These are phyloP conservation scores for Megalops atlanticus DNA, from an alignment of 2,113 vertebrate species.

Conservation along the genomic window DNA sequence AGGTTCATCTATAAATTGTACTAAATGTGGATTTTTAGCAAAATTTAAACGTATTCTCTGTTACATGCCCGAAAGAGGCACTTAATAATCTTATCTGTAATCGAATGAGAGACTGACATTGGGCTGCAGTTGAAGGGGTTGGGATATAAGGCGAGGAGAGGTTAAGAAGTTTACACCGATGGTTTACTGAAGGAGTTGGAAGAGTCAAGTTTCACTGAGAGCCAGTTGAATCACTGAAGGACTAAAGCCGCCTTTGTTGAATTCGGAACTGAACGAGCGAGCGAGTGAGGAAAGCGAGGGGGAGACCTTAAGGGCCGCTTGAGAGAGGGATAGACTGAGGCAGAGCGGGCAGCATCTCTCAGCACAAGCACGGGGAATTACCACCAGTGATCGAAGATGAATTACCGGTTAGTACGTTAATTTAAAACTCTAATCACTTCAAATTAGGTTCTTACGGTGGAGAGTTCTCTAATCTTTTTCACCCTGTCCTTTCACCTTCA, in stretches of 20 bases:
- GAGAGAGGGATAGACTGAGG: conserved; percentile 37
- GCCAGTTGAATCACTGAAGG: conserved; percentile 34
- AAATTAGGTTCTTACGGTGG: background rate
- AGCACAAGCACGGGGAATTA: conserved; percentile 12
- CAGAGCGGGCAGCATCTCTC: background rate
- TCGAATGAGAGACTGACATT: background rate
- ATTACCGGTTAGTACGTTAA: conserved; percentile 55
- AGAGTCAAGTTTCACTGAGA: conserved; percentile 45
- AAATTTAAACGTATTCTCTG: no score
- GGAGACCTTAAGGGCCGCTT: conserved; percentile 31
- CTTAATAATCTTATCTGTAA: no score
- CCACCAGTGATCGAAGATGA: conserved; percentile 52
- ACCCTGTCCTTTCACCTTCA: conserved; percentile 21
- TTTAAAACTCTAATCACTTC: background rate
- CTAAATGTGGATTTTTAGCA: no score
- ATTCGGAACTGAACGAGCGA: conserved; percentile 30
- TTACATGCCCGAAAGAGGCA: no score
- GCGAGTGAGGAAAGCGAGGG: conserved; percentile 38
- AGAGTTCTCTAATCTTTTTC: background rate
- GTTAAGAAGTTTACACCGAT: conserved; percentile 27
- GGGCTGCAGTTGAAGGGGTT: background rate
- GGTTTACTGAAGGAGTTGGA: conserved; percentile 30
- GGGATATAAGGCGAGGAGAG: background rate
- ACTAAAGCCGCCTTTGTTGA: conserved; percentile 51
- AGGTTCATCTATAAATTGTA: no score